These are phyloP conservation scores for Drosophila mauritiana DNA, from an alignment of 1,140 invertebrate species.

Conservation along the genomic window DNA sequence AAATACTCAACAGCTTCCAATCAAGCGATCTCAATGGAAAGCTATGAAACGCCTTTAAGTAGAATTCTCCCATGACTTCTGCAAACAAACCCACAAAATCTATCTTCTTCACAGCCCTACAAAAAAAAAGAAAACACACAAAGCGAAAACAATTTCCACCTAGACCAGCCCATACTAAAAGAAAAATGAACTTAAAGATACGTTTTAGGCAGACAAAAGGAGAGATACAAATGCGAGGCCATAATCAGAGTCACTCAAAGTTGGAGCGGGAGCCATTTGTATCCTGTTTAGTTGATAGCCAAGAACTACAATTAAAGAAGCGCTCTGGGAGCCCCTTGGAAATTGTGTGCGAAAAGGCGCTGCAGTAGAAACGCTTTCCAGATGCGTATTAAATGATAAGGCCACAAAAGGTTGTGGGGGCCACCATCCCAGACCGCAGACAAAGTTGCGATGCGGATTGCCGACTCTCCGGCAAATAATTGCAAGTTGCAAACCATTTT, in stretches of 20 bases:
- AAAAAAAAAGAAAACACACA: constrained; percentile 31
- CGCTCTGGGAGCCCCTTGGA: not conserved
- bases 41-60: not conserved
- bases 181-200: constrained; percentile 70
- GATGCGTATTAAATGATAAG: constrained; percentile 79
- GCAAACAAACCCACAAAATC: constrained; percentile 21
- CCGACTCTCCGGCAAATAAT: constrained; percentile 42
- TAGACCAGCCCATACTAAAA: constrained; percentile 50
- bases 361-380: constrained; percentile 46
- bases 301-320: constrained; percentile 65
- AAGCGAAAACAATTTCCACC: constrained; percentile 52
- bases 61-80: not conserved
- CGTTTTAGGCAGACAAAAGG: constrained; percentile 52
- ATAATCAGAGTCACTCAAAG: constrained; percentile 68
- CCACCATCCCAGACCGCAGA: constrained; percentile 43
- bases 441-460: constrained; percentile 33
- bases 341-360: constrained; percentile 65
- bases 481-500: constrained; percentile 67
- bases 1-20: constrained; percentile 14
- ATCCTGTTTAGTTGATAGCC: constrained; percentile 71
- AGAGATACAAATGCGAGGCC: constrained; percentile 45
- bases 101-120: constrained; percentile 17
- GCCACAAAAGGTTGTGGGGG: constrained; percentile 49
- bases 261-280: constrained; percentile 47
- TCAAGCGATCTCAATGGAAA: constrained; percentile 4